phyloP scores from a whole-genome alignment of 2,797 vertebrate species.

The Pseudochaenichthys georgianus region DNA sequence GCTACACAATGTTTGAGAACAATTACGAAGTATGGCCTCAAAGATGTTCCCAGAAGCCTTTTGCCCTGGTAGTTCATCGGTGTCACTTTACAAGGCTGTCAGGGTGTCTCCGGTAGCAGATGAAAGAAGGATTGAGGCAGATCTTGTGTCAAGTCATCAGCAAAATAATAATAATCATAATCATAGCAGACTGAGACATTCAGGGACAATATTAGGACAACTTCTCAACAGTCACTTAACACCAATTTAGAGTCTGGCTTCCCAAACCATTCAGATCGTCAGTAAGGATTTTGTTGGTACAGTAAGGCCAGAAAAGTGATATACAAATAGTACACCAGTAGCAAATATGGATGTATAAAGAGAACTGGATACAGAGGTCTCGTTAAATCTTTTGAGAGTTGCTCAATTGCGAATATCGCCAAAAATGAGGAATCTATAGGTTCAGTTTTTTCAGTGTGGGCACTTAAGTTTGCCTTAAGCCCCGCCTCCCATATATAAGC shows the following conservation, averaged over 20 bases:
- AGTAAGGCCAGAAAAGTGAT: slow-evolving; percentile 64
- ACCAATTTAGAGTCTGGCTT: slow-evolving; percentile 28
- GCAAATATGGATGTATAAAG: no score
- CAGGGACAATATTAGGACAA: slow-evolving; percentile 17
- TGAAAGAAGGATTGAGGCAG: slow-evolving; percentile 67
- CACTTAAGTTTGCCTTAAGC: no score
- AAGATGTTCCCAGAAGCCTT: slow-evolving; percentile 44
- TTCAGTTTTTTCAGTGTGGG: no score
- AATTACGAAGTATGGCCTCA: slow-evolving; percentile 36
- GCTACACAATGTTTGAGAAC: slow-evolving; percentile 35
- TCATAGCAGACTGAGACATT: slow-evolving; percentile 50
- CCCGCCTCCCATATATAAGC: no score
- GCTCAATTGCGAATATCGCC: no score
- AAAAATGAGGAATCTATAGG: no score
- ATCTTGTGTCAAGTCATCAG: slow-evolving; percentile 58
- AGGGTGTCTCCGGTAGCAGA: slow-evolving; percentile 61
- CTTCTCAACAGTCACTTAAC: slow-evolving; percentile 34
- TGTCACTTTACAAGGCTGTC: slow-evolving; percentile 44
- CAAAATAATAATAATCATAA: slow-evolving; percentile 34
- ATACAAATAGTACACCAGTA: slow-evolving; percentile 43
- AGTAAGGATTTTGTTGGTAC: slow-evolving; percentile 61
- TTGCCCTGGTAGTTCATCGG: slow-evolving; percentile 38
- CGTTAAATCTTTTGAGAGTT: no score
- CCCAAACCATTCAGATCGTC: slow-evolving; percentile 14
- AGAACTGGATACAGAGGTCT: no score